Conservation (phyloP, 2,113 vertebrate genomes). For the Anser cygnoides region DNA sequence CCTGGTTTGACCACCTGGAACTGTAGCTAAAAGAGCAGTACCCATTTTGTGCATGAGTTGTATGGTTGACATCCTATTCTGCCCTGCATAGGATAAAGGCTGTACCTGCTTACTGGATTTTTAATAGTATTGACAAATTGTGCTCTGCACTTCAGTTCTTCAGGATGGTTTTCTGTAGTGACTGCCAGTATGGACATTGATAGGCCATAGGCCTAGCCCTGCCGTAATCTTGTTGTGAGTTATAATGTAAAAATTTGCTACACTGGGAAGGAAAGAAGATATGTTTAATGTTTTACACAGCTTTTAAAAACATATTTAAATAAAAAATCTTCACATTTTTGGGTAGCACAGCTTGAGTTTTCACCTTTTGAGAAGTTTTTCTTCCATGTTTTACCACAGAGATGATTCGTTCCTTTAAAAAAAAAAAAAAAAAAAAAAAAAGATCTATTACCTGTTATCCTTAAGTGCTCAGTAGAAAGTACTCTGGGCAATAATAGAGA, state of each 20-base stretch:
- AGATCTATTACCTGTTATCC: not conserved
- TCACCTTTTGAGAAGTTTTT: not conserved
- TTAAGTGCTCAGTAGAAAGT: not conserved
- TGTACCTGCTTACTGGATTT: not conserved
- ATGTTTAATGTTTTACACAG: not conserved
- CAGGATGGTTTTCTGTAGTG: not conserved
- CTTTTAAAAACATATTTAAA: not conserved
- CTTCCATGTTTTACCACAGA: not conserved
- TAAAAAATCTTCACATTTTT: not conserved
- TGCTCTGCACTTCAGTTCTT: rapidly evolving
- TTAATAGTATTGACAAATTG: not conserved
- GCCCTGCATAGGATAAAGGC: not conserved
- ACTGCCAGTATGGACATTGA: not conserved
- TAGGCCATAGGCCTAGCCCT: not conserved
- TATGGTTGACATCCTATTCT: not conserved
- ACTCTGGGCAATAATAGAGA: not conserved
- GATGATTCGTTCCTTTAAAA: not conserved
- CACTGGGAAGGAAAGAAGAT: not conserved
- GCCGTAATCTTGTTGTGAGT: not conserved
- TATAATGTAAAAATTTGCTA: not conserved
- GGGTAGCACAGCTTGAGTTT: not conserved
- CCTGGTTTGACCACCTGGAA: not conserved
- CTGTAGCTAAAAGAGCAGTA: not conserved
- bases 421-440: slow-evolving; percentile 6
- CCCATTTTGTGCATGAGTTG: rapidly evolving